A percentile compares a stretch with the other conserved stretches of the same genome.
Conservation (phyloP, 2,888 invertebrate genomes). For the Coecobrya sp. region DNA sequence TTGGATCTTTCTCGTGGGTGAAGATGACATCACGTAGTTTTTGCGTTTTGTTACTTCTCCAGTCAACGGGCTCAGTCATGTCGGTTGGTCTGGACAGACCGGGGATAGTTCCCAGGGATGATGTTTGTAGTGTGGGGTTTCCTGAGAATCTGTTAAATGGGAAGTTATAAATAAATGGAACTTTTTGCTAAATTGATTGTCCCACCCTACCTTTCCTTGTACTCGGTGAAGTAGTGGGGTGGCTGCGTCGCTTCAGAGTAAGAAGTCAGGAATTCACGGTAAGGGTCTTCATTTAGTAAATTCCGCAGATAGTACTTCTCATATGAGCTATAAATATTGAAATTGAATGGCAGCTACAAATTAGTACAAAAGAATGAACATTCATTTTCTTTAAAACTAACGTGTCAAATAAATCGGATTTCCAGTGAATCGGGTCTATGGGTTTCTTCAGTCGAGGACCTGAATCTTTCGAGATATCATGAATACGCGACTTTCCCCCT, state of each 20-base stretch:
- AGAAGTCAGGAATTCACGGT: conserved; percentile 56
- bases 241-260: neutral
- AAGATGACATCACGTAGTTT: conserved; percentile 64
- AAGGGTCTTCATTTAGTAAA: conserved; percentile 51
- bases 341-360: neutral
- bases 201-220: conserved; percentile 1
- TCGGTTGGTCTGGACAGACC: conserved; percentile 53
- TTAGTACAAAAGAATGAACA: no score
- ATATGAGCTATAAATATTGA: neutral
- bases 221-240: conserved; percentile 38
- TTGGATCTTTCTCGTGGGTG: conserved; percentile 36
- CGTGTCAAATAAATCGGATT: conserved; percentile 70
- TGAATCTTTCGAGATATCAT: neutral
- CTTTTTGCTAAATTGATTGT: no score
- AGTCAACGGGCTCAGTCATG: conserved; percentile 48
- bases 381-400: no score
- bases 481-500: neutral
- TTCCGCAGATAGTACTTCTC: conserved; percentile 68
- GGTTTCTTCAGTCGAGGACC: conserved; percentile 29
- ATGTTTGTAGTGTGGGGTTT: conserved; percentile 33
- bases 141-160: conserved; percentile 61
- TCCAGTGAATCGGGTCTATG: conserved; percentile 67
- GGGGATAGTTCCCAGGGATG: conserved; percentile 14
- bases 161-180: no score
- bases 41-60: conserved; percentile 48